Evolutionary conservation across 2,888 invertebrate genomes (phyloP), one percentile per base, ranked within the genome.

Genomic region (Chymomyza fuscimana): DNA sequence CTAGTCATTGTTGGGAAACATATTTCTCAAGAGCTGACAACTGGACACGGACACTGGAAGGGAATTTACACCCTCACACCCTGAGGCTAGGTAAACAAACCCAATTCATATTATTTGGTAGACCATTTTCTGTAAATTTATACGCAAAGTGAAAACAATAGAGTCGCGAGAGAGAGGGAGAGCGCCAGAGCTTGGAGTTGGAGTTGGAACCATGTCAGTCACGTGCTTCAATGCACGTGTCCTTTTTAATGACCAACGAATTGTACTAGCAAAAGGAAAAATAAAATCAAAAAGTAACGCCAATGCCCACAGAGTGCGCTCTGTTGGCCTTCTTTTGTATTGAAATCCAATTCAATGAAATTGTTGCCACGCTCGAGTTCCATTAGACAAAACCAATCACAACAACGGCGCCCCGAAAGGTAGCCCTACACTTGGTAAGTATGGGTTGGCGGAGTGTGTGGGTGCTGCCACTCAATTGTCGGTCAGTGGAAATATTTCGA

Each of bases 181-280:
- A 46, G 40, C 4, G 40, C 7, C 32, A 6, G 9, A 40, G 40
- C 40, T 6, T 40, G 12, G 40, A 46, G 40, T 46, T 46, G 40
- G 40, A 46, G 40, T 46, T 46, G 40, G 40, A 12, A 46, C 40
- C 40, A 46, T 68, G 78, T 78, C 77, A 82, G 91, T 83, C 91
- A 91, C 91, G 91, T 91, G 91, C 87, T 88, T 81, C 77, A 78
- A 69, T 84, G 86, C 91, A 91, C 91, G 91, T 91, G 91, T 89
- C 90, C 79, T 86, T 89, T 90, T 91, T 91, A 91, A 91, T 91
- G 91, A 91, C 91, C 91, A 87, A 80, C 86, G 86, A 87, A 89
- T 89, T 83, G 88, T 79, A 73, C 69, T 69, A 67, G 64, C 66
- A 59, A 69, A 72, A 68, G 63, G 60, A 36, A 22, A 65, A 71